phyloP scores from a whole-genome alignment of 2,797 vertebrate species.

The Malurus splendens region DNA sequence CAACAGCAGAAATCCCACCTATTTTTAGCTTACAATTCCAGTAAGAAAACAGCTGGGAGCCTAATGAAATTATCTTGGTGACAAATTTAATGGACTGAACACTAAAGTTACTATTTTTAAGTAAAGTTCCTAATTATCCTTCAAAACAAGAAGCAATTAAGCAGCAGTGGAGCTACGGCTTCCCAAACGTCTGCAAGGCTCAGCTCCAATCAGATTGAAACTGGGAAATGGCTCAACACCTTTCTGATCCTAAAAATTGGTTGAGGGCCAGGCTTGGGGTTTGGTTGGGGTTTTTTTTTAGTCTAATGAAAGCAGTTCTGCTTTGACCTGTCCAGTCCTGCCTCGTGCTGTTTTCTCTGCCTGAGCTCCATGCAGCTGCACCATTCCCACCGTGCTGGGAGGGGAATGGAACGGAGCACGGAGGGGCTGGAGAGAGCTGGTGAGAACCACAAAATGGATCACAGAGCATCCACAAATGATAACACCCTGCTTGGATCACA shows the following conservation, averaged over 20 bases:
- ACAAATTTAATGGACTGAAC: slow-evolving; percentile 60
- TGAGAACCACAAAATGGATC: background rate
- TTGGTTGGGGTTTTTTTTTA: background rate
- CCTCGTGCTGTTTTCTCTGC: background rate
- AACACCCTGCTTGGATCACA: background rate
- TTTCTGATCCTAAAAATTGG: slow-evolving; percentile 38
- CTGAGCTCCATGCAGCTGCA: fast-evolving
- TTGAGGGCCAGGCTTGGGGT: background rate
- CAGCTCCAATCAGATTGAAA: slow-evolving; percentile 9
- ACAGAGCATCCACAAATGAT: background rate
- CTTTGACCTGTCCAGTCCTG: slow-evolving; percentile 21
- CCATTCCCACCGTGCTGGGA: background rate
- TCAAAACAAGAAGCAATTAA: slow-evolving; percentile 58
- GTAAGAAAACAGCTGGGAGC: slow-evolving; percentile 50
- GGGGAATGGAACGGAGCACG: fast-evolving
- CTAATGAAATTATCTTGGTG: slow-evolving; percentile 44
- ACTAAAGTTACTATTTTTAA: slow-evolving; percentile 64
- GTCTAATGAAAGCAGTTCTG: slow-evolving; percentile 3
- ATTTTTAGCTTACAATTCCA: slow-evolving; percentile 57
- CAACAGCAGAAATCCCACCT: slow-evolving; percentile 18
- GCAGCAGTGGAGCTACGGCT: background rate
- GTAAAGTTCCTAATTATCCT: slow-evolving; percentile 48
- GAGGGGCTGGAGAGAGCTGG: background rate
- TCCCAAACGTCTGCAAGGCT: background rate
- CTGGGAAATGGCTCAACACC: slow-evolving; percentile 48